These are phyloP conservation scores for Callocephalon fimbriatum DNA, from an alignment of 2,113 vertebrate species.

Conservation along the genomic window DNA sequence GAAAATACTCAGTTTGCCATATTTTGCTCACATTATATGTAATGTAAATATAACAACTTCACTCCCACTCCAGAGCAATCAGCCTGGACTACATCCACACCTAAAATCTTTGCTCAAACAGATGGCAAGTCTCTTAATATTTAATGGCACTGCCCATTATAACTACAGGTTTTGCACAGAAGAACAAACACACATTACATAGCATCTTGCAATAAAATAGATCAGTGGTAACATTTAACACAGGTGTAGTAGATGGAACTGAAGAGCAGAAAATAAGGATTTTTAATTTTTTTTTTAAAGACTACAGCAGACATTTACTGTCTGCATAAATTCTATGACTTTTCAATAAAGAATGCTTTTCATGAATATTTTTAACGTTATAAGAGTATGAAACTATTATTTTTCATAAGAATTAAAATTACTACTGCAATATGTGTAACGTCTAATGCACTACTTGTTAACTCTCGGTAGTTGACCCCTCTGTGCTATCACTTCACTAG, in stretches of 20 bases:
- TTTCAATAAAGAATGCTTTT: background rate
- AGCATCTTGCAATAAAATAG: background rate
- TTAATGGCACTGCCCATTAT: constrained; percentile 28
- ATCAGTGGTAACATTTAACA: background rate
- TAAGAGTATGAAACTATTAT: background rate
- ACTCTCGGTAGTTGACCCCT: constrained; percentile 9
- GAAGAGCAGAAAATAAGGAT: background rate
- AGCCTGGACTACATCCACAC: constrained; percentile 27
- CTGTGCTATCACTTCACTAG: background rate
- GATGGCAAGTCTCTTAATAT: constrained; percentile 45
- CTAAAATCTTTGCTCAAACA: constrained; percentile 24
- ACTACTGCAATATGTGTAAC: background rate
- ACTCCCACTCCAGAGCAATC: background rate
- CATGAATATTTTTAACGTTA: background rate
- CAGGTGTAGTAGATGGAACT: background rate
- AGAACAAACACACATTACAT: background rate
- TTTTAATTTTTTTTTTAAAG: background rate
- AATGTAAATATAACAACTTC: background rate
- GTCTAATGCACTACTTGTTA: background rate
- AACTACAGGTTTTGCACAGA: constrained; percentile 21
- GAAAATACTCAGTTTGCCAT: background rate
- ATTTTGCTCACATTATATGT: constrained; percentile 17
- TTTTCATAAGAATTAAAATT: background rate
- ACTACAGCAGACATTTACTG: background rate
- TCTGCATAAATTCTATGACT: background rate